Evolutionary conservation across 2,797 vertebrate genomes (phyloP).

Genomic region (Crocodylus rhombifer): DNA sequence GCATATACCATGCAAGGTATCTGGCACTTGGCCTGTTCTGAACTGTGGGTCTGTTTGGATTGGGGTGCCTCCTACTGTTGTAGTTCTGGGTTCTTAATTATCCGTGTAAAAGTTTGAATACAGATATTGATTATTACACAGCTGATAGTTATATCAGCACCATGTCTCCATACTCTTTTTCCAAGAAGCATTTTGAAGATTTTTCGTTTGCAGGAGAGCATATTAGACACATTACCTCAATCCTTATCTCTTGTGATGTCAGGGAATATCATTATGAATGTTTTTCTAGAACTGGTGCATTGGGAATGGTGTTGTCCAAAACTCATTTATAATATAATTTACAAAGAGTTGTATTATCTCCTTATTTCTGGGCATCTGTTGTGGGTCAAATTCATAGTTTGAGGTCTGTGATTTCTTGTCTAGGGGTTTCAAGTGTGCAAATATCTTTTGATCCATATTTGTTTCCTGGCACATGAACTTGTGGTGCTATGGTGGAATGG

Average conservation of each 20-base stretch:
- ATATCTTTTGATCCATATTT: slow-evolving; percentile 37
- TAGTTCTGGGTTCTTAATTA: slow-evolving; percentile 27
- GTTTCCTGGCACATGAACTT: not conserved
- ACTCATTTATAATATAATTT: not conserved
- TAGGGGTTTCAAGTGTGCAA: slow-evolving; percentile 28
- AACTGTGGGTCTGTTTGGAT: not conserved
- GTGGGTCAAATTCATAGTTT: not conserved
- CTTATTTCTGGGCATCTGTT: not conserved
- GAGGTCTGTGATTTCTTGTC: not conserved
- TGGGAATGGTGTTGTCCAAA: not conserved
- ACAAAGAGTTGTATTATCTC: not conserved
- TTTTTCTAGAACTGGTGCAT: slow-evolving; percentile 9
- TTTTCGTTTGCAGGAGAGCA: not conserved
- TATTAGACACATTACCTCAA: not conserved
- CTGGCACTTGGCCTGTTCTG: not conserved
- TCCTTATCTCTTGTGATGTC: not conserved
- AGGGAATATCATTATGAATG: not conserved
- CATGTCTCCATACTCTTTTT: slow-evolving; percentile 13
- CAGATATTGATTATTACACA: not conserved
- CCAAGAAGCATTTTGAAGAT: not conserved
- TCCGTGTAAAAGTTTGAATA: not conserved
- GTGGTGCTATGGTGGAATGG: not conserved
- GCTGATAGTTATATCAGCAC: not conserved
- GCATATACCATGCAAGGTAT: not conserved
- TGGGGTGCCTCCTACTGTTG: not conserved